Percentiles rank a stretch among this genome's conserved stretches.
These are phyloP conservation scores for Gallinago solitaria DNA, from an alignment of 2,797 vertebrate genomes.

Conservation along the genomic window DNA sequence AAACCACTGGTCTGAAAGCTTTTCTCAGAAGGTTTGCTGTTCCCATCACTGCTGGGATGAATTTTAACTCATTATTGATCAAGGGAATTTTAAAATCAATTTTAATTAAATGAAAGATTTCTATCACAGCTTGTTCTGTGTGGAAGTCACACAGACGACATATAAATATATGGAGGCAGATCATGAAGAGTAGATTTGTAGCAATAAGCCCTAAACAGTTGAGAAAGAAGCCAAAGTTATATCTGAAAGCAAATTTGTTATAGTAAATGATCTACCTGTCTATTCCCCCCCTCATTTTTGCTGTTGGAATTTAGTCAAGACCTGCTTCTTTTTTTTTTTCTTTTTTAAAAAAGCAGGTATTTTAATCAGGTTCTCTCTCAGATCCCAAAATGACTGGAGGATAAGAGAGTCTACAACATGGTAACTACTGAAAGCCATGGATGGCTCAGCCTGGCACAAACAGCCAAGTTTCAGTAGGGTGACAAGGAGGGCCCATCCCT, in stretches of 20 bases:
- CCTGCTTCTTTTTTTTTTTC: no score
- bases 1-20: constrained; percentile 61
- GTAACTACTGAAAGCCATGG: background rate
- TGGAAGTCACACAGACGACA: constrained; percentile 72
- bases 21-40: constrained; percentile 66
- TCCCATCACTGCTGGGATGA: constrained; percentile 73
- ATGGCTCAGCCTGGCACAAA: background rate
- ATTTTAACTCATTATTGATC: constrained; percentile 84
- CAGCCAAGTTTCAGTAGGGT: background rate
- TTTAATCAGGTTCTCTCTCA: background rate
- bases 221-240: constrained; percentile 12
- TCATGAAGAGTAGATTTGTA: constrained; percentile 54
- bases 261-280: background rate
- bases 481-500: background rate
- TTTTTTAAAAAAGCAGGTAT: background rate
- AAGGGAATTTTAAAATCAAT: constrained; percentile 84
- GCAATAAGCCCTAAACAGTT: background rate
- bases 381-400: background rate
- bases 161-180: constrained; percentile 50
- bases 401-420: background rate
- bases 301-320: background rate
- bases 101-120: constrained; percentile 87
- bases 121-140: constrained; percentile 78
- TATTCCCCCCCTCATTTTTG: background rate
- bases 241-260: constrained; percentile 2